Evolutionary conservation across 2,113 vertebrate genomes (phyloP), one percentile per base, ranked within the genome.

Genomic region (Candoia aspera): DNA sequence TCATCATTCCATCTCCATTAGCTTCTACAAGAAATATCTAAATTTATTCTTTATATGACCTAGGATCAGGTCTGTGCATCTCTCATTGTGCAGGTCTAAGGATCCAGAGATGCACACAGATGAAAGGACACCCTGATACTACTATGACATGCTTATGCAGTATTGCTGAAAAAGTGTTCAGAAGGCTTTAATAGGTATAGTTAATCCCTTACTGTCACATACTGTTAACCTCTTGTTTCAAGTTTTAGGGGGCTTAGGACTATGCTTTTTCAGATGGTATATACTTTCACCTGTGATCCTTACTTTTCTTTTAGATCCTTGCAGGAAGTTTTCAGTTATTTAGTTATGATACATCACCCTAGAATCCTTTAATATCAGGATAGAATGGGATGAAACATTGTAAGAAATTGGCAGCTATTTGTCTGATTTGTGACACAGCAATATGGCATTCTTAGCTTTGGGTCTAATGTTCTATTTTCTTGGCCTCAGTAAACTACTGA

Each of bases 381-480:
- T 37, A 85, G 55, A 90, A 37, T 24, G 49, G 55, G 62, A 11
- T 89, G 59, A 8, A 2, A 4, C 9, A 1, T 89, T 90, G 79
- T 89, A 91, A 79, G 86, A 5, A 33, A 33, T 68, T 92, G 73
- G 23, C 54, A 0, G 83, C 19, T 85, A 86, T 94, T 90, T 90
- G 90, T 91, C 91, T 68, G 92, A 64, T 21, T 6, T 55, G 87
- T 83, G 62, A 5, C 91, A 90, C 58, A 93, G 53, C 93, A 73
- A 84, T 54, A 11, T 33, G 73, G 0, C 54, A 17, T 21, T 92
- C 95, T 94, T 46, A 33, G 91, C 12, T 79, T 13, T 4, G 91
- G 92, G 87, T 6, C 64, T 92, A 86, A 33, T 93, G 95, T 21
- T 90, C 93, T 89, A 37, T 87, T 94, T 93, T 83, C 46, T 37